phyloP scores from a whole-genome alignment of 2,888 invertebrate genomes.

The Drosophila mimica region DNA sequence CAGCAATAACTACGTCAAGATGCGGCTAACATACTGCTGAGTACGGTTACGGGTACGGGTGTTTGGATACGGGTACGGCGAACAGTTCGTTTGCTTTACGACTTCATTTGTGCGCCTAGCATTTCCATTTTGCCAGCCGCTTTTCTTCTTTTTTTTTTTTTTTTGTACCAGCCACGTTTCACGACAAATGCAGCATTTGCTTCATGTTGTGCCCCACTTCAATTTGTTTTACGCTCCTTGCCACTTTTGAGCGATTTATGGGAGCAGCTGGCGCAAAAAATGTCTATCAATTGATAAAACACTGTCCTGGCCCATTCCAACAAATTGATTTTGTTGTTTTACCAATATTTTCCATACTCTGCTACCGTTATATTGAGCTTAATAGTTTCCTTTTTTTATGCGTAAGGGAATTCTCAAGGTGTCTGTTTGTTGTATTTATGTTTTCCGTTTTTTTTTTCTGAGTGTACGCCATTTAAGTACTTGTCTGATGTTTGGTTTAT shows the following conservation, averaged over 20 bases:
- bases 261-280: constrained; percentile 50
- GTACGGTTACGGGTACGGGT: constrained; percentile 12
- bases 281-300: constrained; percentile 67
- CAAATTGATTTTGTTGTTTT: constrained; percentile 62
- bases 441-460: background rate
- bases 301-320: constrained; percentile 33
- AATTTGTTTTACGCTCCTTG: constrained; percentile 78
- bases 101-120: constrained; percentile 77
- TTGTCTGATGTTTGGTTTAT: background rate
- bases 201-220: constrained; percentile 47
- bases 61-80: constrained; percentile 30
- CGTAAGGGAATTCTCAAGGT: constrained; percentile 13
- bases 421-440: constrained; percentile 18
- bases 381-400: background rate
- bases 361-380: constrained; percentile 25
- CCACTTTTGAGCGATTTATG: constrained; percentile 78
- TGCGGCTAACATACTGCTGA: background rate
- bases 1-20: constrained; percentile 6
- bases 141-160: constrained; percentile 14
- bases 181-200: constrained; percentile 55
- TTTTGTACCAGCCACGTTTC: constrained; percentile 29
- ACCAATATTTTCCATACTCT: background rate
- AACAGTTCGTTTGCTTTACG: constrained; percentile 72
- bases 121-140: constrained; percentile 56
- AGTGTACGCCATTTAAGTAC: background rate